These are phyloP conservation scores for Chaitophorus viminalis DNA, from an alignment of 2,888 invertebrate species.

Conservation along the genomic window DNA sequence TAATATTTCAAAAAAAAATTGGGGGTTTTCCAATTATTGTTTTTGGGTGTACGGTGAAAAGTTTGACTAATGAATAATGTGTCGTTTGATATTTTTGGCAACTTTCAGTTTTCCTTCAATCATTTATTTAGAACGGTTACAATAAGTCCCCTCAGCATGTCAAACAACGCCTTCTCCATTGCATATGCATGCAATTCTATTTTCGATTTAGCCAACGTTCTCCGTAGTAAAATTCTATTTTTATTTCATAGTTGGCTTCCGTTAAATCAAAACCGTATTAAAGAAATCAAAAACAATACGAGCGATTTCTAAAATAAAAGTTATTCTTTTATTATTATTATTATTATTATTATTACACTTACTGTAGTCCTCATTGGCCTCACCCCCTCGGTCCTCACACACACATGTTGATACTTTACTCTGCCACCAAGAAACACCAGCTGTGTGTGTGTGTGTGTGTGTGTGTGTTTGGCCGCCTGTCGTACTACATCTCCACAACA, in stretches of 20 bases:
- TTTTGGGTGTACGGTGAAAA: constrained; percentile 47
- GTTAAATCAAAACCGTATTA: constrained; percentile 40
- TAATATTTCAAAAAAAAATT: constrained; percentile 26
- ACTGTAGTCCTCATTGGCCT: neutral
- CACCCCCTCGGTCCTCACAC: neutral
- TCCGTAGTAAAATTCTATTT: constrained; percentile 53
- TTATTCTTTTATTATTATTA: constrained; percentile 17
- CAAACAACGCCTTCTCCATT: constrained; percentile 45
- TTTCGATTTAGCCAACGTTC: constrained; percentile 49
- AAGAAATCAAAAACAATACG: constrained; percentile 45
- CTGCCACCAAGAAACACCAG: neutral
- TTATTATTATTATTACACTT: neutral
- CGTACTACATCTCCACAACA: neutral
- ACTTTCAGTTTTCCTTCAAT: constrained; percentile 41
- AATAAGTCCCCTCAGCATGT: constrained; percentile 11
- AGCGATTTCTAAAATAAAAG: constrained; percentile 40
- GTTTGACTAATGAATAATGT: constrained; percentile 43
- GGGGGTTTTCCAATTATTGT: constrained; percentile 57
- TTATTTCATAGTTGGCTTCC: constrained; percentile 49
- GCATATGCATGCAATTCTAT: constrained; percentile 52
- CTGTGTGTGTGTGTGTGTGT: neutral
- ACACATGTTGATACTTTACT: neutral
- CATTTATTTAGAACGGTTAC: constrained; percentile 50
- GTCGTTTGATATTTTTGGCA: constrained; percentile 56
- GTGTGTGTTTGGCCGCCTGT: neutral